Evolutionary conservation across 1,140 invertebrate species (phyloP).

Genomic region (Sipha flava): DNA sequence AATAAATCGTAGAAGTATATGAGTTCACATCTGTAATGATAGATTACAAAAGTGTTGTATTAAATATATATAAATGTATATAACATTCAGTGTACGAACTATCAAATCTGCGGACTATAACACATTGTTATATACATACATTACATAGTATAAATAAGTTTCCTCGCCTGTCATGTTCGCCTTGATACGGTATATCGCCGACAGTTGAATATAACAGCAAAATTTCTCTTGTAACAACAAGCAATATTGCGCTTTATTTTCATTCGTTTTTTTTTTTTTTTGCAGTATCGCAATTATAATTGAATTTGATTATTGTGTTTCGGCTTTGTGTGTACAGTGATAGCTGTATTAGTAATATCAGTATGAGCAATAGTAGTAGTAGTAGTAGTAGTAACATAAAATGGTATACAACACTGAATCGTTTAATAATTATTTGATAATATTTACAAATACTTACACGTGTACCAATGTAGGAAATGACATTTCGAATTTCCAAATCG

Average conservation of each 20-base stretch:
- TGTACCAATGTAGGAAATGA: too few relatives aligned
- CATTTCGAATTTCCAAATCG: not conserved
- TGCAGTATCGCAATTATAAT: not conserved
- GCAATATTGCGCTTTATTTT: not conserved
- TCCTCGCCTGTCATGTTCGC: not conserved
- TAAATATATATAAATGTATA: not conserved
- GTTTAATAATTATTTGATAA: too few relatives aligned
- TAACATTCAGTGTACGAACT: not conserved
- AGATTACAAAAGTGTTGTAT: not conserved
- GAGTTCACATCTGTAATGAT: not conserved
- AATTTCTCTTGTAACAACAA: not conserved
- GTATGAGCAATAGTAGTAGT: too few relatives aligned
- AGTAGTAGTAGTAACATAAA: too few relatives aligned
- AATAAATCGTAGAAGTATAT: too few relatives aligned
- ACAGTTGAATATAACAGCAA: not conserved
- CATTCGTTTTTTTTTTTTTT: not conserved
- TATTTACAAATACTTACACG: too few relatives aligned
- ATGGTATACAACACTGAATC: too few relatives aligned
- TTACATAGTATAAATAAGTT: not conserved
- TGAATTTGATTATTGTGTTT: not conserved
- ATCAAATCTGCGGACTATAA: too few relatives aligned
- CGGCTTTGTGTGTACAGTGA: not conserved
- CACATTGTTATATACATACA: too few relatives aligned
- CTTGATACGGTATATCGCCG: not conserved
- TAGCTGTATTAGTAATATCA: too few relatives aligned